Evolutionary conservation across 2,888 invertebrate genomes (phyloP).

Genomic region (Agonopterix arenella): DNA sequence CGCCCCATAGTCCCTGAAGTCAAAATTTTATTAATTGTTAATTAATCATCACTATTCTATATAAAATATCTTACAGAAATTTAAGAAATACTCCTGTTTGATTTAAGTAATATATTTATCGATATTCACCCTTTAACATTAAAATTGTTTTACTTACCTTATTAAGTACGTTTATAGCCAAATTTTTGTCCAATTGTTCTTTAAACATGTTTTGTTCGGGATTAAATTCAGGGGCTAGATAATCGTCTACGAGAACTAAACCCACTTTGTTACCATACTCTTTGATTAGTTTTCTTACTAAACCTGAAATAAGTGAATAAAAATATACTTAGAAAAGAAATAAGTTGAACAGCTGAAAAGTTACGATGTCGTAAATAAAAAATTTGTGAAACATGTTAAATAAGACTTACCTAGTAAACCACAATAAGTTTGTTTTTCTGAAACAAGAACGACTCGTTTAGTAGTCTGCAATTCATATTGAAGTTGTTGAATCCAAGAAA

Average conservation of each 20-base stretch:
- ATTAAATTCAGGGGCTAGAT: constrained; percentile 67
- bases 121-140: too few relatives aligned
- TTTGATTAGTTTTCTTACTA: constrained; percentile 81
- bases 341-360: neutral
- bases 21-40: constrained; percentile 4
- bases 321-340: neutral
- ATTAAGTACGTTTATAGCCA: constrained; percentile 79
- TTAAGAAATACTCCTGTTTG: too few relatives aligned
- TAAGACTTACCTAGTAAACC: constrained; percentile 34
- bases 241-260: constrained; percentile 64
- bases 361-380: neutral
- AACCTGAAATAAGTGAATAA: constrained; percentile 53
- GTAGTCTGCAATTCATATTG: constrained; percentile 31
- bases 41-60: neutral
- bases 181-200: constrained; percentile 74
- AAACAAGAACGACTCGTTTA: constrained; percentile 33
- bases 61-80: neutral
- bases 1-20: constrained; percentile 52
- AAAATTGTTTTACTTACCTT: constrained; percentile 23
- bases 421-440: constrained; percentile 36
- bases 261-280: constrained; percentile 71
- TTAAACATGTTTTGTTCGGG: constrained; percentile 57
- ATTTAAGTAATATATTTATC: too few relatives aligned
- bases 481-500: constrained; percentile 35
- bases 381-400: neutral